phyloP scores from a whole-genome alignment of 2,797 vertebrate genomes.

The Acipenser transmontanus region DNA sequence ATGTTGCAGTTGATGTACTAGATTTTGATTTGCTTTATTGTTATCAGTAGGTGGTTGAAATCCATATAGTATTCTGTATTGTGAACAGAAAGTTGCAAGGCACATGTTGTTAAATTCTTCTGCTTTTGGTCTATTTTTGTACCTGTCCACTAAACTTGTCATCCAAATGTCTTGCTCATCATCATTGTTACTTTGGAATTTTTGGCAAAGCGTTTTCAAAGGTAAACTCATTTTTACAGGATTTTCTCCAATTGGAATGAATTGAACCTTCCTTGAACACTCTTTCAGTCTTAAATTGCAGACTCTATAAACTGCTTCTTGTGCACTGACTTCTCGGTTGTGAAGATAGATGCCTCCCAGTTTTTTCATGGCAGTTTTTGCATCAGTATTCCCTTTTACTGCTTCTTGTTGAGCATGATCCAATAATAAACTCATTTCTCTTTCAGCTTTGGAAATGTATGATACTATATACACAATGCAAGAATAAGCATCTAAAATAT shows the following conservation, averaged over 20 bases:
- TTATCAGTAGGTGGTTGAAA: neutral
- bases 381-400: too few relatives aligned
- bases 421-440: too few relatives aligned
- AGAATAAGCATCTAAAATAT: too few relatives aligned
- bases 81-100: slow-evolving; percentile 23
- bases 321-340: too few relatives aligned
- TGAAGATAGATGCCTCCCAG: too few relatives aligned
- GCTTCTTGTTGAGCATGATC: too few relatives aligned
- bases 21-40: too few relatives aligned
- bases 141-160: slow-evolving; percentile 20
- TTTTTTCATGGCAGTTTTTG: too few relatives aligned
- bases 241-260: slow-evolving; percentile 19
- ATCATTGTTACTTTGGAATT: neutral
- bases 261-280: slow-evolving; percentile 23
- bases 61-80: slow-evolving; percentile 17
- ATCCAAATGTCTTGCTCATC: slow-evolving; percentile 19
- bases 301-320: too few relatives aligned
- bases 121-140: slow-evolving; percentile 6
- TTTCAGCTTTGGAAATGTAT: too few relatives aligned
- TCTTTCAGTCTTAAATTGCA: too few relatives aligned
- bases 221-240: slow-evolving; percentile 21
- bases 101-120: slow-evolving; percentile 12
- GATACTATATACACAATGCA: too few relatives aligned
- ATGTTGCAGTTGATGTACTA: slow-evolving; percentile 7
- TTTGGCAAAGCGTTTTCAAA: slow-evolving; percentile 1